Evolutionary conservation across 1,140 invertebrate genomes (phyloP).

Genomic region (Lucilia sericata): DNA sequence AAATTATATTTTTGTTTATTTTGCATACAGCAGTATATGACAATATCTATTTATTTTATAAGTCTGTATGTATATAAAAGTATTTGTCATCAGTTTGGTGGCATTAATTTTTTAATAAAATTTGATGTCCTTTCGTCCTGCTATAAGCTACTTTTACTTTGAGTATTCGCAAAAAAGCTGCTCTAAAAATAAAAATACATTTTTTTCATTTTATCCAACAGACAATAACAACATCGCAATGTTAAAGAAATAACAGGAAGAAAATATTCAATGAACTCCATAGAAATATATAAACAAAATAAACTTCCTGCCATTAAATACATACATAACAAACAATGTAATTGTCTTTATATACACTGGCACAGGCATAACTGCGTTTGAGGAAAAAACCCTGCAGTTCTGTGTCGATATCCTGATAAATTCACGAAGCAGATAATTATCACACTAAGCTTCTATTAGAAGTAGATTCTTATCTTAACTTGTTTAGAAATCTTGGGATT

Average conservation of each 20-base stretch:
- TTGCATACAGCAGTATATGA: no score
- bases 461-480: no score
- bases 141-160: neutral
- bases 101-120: neutral
- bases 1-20: no score
- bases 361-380: no score
- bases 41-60: neutral
- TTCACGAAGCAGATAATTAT: no score
- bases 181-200: neutral
- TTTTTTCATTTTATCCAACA: neutral
- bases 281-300: neutral
- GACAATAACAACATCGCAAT: neutral
- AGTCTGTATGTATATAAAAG: neutral
- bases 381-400: no score
- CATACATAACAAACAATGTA: conserved; percentile 3
- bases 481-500: no score
- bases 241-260: neutral
- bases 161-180: neutral
- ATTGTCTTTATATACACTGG: neutral
- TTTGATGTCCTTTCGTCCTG: neutral
- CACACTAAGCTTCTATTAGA: no score
- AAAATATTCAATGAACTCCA: conserved; percentile 27
- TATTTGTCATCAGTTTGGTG: neutral
- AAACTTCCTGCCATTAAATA: conserved; percentile 10
- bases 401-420: no score